Evolutionary conservation across 37 sponge, comb jelly and placozoan genomes (phyloP), one percentile per base, ranked within the genome.

Genomic region (Halichondria panicea): DNA sequence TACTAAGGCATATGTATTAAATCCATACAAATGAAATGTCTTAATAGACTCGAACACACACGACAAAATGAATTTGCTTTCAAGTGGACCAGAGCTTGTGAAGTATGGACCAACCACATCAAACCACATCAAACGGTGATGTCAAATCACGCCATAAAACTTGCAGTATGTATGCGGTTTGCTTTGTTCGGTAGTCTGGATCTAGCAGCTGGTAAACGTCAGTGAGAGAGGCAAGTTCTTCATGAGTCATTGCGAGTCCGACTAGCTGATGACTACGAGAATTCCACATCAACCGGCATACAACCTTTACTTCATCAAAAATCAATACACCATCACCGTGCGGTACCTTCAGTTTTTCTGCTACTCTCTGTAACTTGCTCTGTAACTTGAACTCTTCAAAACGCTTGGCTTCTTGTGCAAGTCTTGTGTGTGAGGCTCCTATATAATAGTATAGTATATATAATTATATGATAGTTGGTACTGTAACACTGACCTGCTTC

Each of bases 91-190:
- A 28, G 41, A 28, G 33, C 58, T 36, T 19, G 36, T 33, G 50
- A 37, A 71, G 64, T 71, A 61, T 21, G 81, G 73, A 30, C 81
- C 81, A 81, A 81, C 40, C 1, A 81, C 37, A 27, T 79, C 70
- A 72, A 81, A 81, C 40, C 1, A 81, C 37, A 27, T 79, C 70
- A 70, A 61, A 81, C 19, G 18, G 5, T 21, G 75, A 73, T 18
- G 66, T 43, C 44, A 65, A n/a, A 45, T 63, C 67, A 1, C 75
- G 4, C 83, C 83, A 82, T 31, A 82, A 38, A 57, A 65, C 64
- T 41, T 82, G 83, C 55, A 82, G 48, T 1, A 82, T 66, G 60
- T 82, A 74, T 21, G 57, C 37, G 5, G 83, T 66, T n/a, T 42
- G 40, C 68, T 82, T 31, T 4, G 68, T 24, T 12, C 19, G 15